These are phyloP conservation scores for Lepisosteus osseus DNA, from an alignment of 2,113 vertebrate genomes.

Conservation along the genomic window DNA sequence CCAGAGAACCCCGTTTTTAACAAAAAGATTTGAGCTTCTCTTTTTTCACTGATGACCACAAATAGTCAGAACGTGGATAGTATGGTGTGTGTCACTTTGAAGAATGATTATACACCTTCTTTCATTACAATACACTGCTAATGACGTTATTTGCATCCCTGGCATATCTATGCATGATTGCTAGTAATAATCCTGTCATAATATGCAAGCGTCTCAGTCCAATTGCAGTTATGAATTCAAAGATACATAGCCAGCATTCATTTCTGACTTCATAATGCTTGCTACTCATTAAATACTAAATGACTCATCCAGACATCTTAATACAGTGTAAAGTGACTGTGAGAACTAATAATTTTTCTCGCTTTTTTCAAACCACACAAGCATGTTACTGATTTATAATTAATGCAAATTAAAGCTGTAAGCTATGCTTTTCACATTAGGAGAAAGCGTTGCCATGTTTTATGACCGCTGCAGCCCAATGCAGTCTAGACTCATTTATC, in stretches of 20 bases:
- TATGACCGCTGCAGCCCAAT: constrained; percentile 82
- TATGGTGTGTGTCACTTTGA: constrained; percentile 76
- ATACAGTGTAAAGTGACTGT: constrained; percentile 90
- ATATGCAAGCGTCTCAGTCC: constrained; percentile 82
- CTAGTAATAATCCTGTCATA: constrained; percentile 87
- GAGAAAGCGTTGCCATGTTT: constrained; percentile 81
- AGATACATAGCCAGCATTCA: constrained; percentile 87
- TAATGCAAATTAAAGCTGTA: constrained; percentile 90
- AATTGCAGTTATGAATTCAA: constrained; percentile 85
- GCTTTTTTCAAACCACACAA: constrained; percentile 83
- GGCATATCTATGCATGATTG: constrained; percentile 88
- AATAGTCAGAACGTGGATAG: constrained; percentile 73
- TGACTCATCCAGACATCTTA: constrained; percentile 95
- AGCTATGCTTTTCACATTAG: constrained; percentile 86
- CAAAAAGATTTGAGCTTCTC: constrained; percentile 49
- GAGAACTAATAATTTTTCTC: constrained; percentile 88
- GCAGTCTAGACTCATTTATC: constrained; percentile 84
- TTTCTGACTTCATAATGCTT: constrained; percentile 93
- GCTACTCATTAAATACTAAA: constrained; percentile 95
- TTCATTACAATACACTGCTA: constrained; percentile 86
- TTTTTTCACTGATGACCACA: constrained; percentile 46
- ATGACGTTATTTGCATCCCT: constrained; percentile 92
- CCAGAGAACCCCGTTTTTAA: constrained; percentile 9
- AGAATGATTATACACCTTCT: constrained; percentile 79
- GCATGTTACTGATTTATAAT: constrained; percentile 92